Evolutionary conservation across 2,113 vertebrate genomes (phyloP).

Genomic region (Eupsittula cactorum): DNA sequence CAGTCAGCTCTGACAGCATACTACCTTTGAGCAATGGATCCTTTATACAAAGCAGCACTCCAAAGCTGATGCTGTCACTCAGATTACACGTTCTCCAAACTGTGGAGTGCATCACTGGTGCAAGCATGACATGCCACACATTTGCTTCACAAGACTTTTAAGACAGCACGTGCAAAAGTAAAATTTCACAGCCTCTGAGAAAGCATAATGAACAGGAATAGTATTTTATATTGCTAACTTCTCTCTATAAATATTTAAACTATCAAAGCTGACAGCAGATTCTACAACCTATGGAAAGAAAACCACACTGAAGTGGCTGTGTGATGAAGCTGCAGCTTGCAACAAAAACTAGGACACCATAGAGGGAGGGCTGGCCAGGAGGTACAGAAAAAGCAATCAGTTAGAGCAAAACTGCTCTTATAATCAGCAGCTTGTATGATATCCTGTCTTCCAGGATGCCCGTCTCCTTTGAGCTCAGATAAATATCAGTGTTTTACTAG

Average conservation of each 20-base stretch:
- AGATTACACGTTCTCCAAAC: not conserved
- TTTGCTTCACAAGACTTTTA: not conserved
- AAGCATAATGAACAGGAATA: not conserved
- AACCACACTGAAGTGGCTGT: not conserved
- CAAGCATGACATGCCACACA: rapidly evolving
- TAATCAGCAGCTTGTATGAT: not conserved
- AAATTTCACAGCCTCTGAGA: not conserved
- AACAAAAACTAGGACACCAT: not conserved
- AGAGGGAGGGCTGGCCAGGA: not conserved
- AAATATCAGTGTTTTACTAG: not conserved
- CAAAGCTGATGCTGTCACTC: not conserved
- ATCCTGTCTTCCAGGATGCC: not conserved
- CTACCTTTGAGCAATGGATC: not conserved
- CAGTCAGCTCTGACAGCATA: not conserved
- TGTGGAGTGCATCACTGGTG: not conserved
- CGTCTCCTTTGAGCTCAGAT: not conserved
- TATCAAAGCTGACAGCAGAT: not conserved
- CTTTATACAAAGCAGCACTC: not conserved
- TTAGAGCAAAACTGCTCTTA: not conserved
- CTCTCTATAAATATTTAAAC: not conserved
- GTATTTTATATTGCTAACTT: not conserved
- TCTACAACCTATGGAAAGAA: not conserved
- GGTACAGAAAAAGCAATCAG: not conserved
- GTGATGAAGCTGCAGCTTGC: not conserved
- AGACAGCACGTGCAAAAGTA: not conserved